Conservation (phyloP, 1,140 invertebrate species). For the Globodera rostochiensis region DNA sequence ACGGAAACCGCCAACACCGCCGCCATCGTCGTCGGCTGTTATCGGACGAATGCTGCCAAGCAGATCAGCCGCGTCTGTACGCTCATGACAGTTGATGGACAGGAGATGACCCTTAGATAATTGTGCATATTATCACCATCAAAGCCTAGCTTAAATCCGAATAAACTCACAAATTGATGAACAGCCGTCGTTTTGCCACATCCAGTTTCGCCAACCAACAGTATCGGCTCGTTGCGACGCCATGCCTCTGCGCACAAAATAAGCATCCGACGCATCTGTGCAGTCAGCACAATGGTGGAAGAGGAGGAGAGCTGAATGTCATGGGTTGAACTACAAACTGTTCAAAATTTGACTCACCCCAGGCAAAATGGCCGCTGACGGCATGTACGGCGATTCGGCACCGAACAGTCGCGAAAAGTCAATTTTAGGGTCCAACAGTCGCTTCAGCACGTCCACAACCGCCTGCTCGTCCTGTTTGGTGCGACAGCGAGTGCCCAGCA, state of each 20-base stretch:
- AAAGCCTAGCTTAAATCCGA: not conserved
- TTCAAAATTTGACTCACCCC: not conserved
- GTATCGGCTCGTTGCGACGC: slow-evolving; percentile 87
- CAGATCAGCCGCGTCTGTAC: slow-evolving; percentile 96
- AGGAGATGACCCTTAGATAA: slow-evolving; percentile 68
- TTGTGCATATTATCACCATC: too few relatives aligned
- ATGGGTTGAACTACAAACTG: too few relatives aligned
- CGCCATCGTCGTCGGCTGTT: not conserved
- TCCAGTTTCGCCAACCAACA: slow-evolving; percentile 95
- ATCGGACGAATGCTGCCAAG: slow-evolving; percentile 86
- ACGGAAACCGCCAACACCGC: slow-evolving; percentile 78
- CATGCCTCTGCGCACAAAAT: slow-evolving; percentile 86
- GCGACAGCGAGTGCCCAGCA: slow-evolving; percentile 89
- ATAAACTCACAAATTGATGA: slow-evolving; percentile 69
- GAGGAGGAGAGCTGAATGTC: not conserved
- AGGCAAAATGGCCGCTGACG: slow-evolving; percentile 5
- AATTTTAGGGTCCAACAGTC: slow-evolving; percentile 81
- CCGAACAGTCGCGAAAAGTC: slow-evolving; percentile 78
- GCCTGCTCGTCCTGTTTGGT: slow-evolving; percentile 75
- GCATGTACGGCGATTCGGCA: slow-evolving; percentile 72
- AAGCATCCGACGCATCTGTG: slow-evolving; percentile 78
- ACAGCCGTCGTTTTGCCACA: slow-evolving; percentile 97
- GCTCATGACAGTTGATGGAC: slow-evolving; percentile 95
- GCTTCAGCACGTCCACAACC: slow-evolving; percentile 74
- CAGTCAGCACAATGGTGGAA: slow-evolving; percentile 25